Percentiles rank a stretch among this genome's conserved stretches.
These are phyloP conservation scores for Nymphalis urticae DNA, from an alignment of 2,888 invertebrate species.

Conservation along the genomic window DNA sequence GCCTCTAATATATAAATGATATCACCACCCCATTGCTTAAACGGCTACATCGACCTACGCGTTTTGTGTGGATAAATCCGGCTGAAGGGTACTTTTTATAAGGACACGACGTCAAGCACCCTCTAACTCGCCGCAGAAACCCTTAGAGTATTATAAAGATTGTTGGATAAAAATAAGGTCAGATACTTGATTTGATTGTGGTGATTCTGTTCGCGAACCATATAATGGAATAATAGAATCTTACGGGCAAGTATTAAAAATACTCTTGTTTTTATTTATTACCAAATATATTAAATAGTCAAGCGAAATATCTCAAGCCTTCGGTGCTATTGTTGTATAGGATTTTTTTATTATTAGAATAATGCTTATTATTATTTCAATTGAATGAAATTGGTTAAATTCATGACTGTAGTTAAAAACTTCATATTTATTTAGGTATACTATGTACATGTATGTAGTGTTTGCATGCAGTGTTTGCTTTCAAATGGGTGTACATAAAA, in stretches of 20 bases:
- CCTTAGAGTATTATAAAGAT: constrained; percentile 36
- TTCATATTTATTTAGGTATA: no score
- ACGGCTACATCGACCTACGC: constrained; percentile 20
- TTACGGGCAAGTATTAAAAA: background rate
- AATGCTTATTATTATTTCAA: no score
- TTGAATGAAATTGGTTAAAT: no score
- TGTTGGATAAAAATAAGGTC: constrained; percentile 35
- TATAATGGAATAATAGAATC: constrained; percentile 11
- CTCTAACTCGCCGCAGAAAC: constrained; percentile 34
- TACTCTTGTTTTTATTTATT: background rate
- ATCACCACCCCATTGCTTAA: constrained; percentile 3
- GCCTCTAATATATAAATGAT: background rate
- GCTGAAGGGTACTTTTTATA: constrained; percentile 31
- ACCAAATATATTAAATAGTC: no score
- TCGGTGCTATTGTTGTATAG: no score
- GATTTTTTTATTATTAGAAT: no score
- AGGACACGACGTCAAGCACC: constrained; percentile 32
- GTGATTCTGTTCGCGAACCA: constrained; percentile 23
- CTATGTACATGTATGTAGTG: no score
- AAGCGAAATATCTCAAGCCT: no score
- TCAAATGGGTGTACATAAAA: no score
- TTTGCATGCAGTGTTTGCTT: no score
- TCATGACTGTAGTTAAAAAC: no score
- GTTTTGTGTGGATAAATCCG: constrained; percentile 35
- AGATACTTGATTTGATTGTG: constrained; percentile 33